Base-by-base conservation (phyloP, 2,888 invertebrate species). In the Amiota mariae region DNA sequence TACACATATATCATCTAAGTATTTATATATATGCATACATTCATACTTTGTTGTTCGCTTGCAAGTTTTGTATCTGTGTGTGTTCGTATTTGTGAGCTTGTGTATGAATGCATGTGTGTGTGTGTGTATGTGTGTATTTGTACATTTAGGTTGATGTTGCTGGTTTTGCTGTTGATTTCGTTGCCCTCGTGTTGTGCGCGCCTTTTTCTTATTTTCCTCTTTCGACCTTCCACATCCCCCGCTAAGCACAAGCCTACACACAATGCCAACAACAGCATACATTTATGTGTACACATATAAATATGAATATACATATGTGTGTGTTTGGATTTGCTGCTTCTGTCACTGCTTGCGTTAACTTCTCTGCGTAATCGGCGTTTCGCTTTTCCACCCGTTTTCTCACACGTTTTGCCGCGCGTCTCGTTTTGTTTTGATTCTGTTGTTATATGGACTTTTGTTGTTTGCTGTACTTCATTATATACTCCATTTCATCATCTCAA, bases 401-500 rank as follows among this genome's bases (percentile, higher is more conserved):
- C 59, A 74, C 81, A 80, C 79, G 78, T 81, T 84, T 80, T 76
- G 80, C 80, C 78, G 80, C 79, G 79, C 84, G 81, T 82, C 84
- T 85, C 83, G 83, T 84, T 83, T 36, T 82, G 85, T 85, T 82
- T 87, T 83, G 84, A 82, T 82, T 86, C 83, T 82, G 81, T 56
- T 79, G 79, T 84, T 85, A 84, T 36, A 36, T 86, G 76, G 80
- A 85, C 79, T 86, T 86, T 85, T 86, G 85, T 84, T 87, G 86
- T 87, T 84, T 86, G 87, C 86, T 87, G 85, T 87, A 83, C 87
- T 82, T 86, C 84, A 78, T 74, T 82, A 82, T 36, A 36, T 79
- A 82, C 74, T 78, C 76, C 63, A 78, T 48, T 78, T 6, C 8
- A 36, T 6, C 36, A 36, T 36, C 36, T 36, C 36, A 36, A 36